Evolutionary conservation across 30 jellyfish, hydroid and myxozoan species (phyloP).

Genomic region (Aurelia coerulea): DNA sequence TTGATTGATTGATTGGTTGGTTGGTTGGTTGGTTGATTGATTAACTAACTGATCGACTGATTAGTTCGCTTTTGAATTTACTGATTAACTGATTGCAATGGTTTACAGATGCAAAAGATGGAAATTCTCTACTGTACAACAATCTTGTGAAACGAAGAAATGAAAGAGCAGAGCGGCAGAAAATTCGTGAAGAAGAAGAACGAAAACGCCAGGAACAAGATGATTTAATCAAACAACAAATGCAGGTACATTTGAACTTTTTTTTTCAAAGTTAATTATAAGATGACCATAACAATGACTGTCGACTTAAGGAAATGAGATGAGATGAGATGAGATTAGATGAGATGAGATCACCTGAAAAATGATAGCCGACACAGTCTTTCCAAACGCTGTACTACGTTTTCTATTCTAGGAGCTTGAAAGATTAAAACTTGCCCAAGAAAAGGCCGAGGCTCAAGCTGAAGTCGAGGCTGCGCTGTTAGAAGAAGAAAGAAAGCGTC

Average conservation of each 20-base stretch:
- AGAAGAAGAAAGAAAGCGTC: constrained; percentile 94
- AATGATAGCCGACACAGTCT: no score
- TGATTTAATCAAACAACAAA: constrained; percentile 71
- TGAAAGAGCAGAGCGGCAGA: constrained; percentile 58
- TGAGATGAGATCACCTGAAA: no score
- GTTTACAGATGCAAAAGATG: constrained; percentile 34
- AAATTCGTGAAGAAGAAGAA: constrained; percentile 72
- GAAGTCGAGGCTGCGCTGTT: constrained; percentile 91
- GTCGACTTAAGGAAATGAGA: no score
- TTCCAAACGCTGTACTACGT: no score
- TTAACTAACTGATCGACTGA: background rate
- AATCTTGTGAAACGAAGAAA: constrained; percentile 53
- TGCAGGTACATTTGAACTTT: constrained; percentile 48
- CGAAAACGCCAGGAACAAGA: constrained; percentile 73
- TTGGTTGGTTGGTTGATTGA: no score
- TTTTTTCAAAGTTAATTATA: no score
- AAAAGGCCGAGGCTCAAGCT: constrained; percentile 95
- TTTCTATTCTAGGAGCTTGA: constrained; percentile 67
- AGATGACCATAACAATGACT: no score
- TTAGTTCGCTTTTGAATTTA: background rate
- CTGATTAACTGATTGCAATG: background rate
- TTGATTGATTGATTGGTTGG: no score
- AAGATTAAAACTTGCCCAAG: constrained; percentile 77
- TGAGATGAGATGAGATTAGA: no score
- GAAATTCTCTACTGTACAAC: constrained; percentile 63